Conservation (phyloP, 2,888 invertebrate species). For the Allolobophora icterica region DNA sequence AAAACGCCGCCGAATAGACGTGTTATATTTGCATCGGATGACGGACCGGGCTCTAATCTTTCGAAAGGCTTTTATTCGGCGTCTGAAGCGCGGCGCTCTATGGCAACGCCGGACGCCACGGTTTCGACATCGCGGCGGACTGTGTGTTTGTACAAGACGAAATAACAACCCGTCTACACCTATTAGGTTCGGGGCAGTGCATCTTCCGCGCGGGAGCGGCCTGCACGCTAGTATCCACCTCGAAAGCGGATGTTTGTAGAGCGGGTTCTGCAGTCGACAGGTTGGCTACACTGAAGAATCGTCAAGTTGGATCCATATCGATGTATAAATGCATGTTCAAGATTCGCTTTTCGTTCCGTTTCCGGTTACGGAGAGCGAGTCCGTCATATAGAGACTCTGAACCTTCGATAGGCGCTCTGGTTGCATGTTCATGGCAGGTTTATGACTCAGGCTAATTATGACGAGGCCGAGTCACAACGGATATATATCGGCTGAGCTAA, state of each 20-base stretch:
- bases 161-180: conserved; percentile 17
- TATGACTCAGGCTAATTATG: neutral
- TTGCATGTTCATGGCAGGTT: conserved; percentile 1
- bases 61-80: conserved; percentile 17
- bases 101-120: neutral
- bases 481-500: conserved; percentile 1
- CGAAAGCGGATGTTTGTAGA: neutral
- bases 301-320: conserved; percentile 12
- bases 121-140: neutral
- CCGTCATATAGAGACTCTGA: neutral
- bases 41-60: neutral
- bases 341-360: neutral
- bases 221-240: neutral
- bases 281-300: neutral
- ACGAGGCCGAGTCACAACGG: neutral
- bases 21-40: conserved; percentile 17
- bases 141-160: neutral
- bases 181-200: conserved; percentile 17
- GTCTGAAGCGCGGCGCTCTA: neutral
- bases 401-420: neutral
- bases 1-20: conserved; percentile 11
- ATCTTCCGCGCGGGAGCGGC: neutral
- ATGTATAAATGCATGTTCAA: conserved; percentile 1
- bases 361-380: neutral
- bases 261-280: neutral